Percentiles rank a stretch among this genome's conserved stretches.
Evolutionary conservation across 2,113 vertebrate genomes (phyloP).

Genomic region (Pseudorhombus dupliciocellatus): DNA sequence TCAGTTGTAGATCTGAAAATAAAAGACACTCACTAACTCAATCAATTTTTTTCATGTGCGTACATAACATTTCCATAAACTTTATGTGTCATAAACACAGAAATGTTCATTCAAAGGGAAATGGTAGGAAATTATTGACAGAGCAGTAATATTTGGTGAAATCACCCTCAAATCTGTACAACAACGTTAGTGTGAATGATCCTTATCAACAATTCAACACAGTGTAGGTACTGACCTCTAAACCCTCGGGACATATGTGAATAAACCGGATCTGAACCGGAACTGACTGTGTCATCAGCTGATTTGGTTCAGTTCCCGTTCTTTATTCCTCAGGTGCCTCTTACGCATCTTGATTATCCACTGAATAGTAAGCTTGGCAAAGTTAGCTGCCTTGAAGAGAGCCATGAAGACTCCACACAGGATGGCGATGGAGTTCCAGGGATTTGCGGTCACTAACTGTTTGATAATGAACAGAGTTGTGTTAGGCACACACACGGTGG

Average conservation of each 20-base stretch:
- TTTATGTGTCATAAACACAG: too few relatives aligned
- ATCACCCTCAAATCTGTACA: background rate
- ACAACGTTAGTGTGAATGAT: background rate
- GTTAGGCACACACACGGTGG: background rate
- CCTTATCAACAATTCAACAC: background rate
- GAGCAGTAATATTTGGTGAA: background rate
- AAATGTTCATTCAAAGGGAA: background rate
- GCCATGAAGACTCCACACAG: slow-evolving; percentile 96
- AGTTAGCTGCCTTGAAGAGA: slow-evolving; percentile 96
- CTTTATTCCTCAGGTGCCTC: slow-evolving; percentile 86
- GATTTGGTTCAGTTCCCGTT: slow-evolving; percentile 84
- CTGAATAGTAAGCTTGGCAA: slow-evolving; percentile 92
- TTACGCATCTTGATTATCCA: slow-evolving; percentile 96
- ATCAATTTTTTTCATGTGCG: background rate
- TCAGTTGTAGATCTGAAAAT: slow-evolving; percentile 1
- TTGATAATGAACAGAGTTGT: background rate
- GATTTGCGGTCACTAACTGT: slow-evolving; percentile 95
- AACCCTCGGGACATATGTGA: too few relatives aligned
- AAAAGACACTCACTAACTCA: background rate
- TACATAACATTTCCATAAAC: background rate
- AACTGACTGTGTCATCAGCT: slow-evolving; percentile 72
- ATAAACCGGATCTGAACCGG: background rate
- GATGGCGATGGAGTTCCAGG: slow-evolving; percentile 93
- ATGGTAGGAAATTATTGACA: background rate
- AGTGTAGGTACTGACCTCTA: background rate